phyloP scores from a whole-genome alignment of 1,140 invertebrate species.

The Chymomyza costata region DNA sequence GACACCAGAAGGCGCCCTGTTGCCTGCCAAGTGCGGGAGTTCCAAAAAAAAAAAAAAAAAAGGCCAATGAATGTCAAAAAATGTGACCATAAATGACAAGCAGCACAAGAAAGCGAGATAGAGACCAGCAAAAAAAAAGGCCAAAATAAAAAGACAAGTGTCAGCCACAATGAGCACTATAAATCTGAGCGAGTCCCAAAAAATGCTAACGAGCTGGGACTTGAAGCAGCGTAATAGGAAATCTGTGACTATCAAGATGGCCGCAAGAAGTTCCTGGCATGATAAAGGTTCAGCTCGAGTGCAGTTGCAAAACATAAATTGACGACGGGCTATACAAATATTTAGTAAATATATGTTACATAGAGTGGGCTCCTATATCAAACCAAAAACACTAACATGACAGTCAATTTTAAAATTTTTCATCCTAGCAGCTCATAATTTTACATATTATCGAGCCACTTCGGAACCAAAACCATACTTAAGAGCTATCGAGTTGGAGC shows the following conservation, averaged over 20 bases:
- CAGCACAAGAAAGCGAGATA: constrained; percentile 8
- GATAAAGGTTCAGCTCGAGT: constrained; percentile 19
- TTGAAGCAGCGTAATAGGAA: constrained; percentile 12
- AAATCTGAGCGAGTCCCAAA: constrained; percentile 47
- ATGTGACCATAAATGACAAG: constrained; percentile 67
- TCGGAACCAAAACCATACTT: constrained; percentile 2
- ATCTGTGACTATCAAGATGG: constrained; percentile 6
- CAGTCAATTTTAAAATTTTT: constrained; percentile 2
- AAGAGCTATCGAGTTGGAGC: not conserved
- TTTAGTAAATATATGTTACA: constrained; percentile 53
- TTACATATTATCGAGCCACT: constrained; percentile 29
- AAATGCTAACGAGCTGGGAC: constrained; percentile 34
- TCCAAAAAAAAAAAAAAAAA: constrained; percentile 23
- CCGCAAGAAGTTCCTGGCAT: not conserved
- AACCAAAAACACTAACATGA: constrained; percentile 12
- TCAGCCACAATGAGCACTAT: constrained; percentile 49
- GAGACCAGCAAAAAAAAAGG: not conserved
- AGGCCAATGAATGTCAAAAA: constrained; percentile 71
- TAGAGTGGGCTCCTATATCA: constrained; percentile 14
- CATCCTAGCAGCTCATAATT: constrained; percentile 10
- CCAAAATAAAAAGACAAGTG: not conserved
- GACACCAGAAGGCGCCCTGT: constrained; percentile 4
- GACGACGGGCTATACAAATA: constrained; percentile 44
- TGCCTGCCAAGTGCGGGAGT: too few species aligned
- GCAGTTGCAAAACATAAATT: too few species aligned